Percentiles rank a stretch among this genome's conserved stretches.
Evolutionary conservation across 2,113 vertebrate genomes (phyloP).

Genomic region (Carassius carassius): DNA sequence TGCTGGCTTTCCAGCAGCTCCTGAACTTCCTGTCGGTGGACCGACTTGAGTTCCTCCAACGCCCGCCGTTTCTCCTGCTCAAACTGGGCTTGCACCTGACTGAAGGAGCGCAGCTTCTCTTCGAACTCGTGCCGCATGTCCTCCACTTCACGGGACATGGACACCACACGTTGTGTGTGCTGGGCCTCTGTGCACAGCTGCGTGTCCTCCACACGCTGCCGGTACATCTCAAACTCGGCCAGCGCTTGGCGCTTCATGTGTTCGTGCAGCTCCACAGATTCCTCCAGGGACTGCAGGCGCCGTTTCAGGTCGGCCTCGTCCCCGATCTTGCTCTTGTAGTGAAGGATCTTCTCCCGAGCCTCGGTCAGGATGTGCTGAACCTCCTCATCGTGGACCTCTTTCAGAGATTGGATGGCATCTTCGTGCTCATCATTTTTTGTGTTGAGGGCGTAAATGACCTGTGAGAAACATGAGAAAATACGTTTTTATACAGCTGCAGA

Average conservation of each 20-base stretch:
- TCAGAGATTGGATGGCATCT: constrained; percentile 90
- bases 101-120: constrained; percentile 88
- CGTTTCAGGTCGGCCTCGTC: constrained; percentile 91
- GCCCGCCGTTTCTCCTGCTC: constrained; percentile 89
- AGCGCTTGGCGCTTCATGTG: constrained; percentile 95
- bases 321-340: constrained; percentile 89
- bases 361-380: constrained; percentile 94
- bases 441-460: constrained; percentile 98
- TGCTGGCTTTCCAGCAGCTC: constrained; percentile 89
- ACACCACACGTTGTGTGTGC: constrained; percentile 91
- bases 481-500: background rate
- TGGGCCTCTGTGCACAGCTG: constrained; percentile 94
- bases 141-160: constrained; percentile 93
- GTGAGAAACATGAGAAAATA: constrained; percentile 14
- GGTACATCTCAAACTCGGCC: constrained; percentile 94
- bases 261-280: constrained; percentile 90
- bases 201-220: constrained; percentile 91
- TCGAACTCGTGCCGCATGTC: constrained; percentile 95
- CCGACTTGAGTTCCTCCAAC: constrained; percentile 84
- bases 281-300: constrained; percentile 89
- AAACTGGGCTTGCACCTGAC: constrained; percentile 88
- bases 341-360: constrained; percentile 93
- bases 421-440: constrained; percentile 98
- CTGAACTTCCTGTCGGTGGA: constrained; percentile 87
- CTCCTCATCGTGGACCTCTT: constrained; percentile 94